A percentile compares a stretch with the other conserved stretches of the same genome.
Evolutionary conservation across 2,888 invertebrate genomes (phyloP).

Genomic region (Holacanthella duospinosa): DNA sequence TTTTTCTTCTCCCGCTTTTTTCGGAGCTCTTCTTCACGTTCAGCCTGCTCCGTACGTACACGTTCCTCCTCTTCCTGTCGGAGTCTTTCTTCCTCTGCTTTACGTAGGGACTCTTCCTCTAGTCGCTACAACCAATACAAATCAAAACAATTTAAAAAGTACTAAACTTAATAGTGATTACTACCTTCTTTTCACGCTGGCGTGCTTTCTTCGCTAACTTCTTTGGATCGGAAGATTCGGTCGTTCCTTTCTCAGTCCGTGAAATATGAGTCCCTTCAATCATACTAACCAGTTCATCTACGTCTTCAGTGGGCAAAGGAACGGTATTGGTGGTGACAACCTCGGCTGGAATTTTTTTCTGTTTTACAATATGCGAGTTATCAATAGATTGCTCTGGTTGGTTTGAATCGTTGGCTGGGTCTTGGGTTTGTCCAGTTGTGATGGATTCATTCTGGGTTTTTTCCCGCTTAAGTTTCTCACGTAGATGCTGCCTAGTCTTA

Average conservation of each 20-base stretch:
- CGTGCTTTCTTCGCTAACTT: conserved; percentile 74
- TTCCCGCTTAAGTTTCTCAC: not conserved
- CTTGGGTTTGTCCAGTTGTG: no score
- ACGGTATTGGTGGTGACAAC: not conserved
- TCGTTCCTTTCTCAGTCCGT: conserved; percentile 11
- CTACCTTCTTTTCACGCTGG: conserved; percentile 64
- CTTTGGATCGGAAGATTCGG: conserved; percentile 43
- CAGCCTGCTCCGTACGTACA: conserved; percentile 10
- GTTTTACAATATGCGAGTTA: not conserved
- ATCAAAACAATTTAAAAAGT: not conserved
- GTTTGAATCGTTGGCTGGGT: no score
- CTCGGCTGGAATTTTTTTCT: not conserved
- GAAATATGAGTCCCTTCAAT: conserved; percentile 27
- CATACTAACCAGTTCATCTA: conserved; percentile 27
- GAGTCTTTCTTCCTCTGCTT: conserved; percentile 8
- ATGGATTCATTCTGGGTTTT: not conserved
- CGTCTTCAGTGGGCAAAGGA: conserved; percentile 16
- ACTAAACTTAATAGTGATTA: conserved; percentile 1
- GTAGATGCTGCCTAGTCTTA: not conserved
- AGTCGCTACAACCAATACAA: conserved; percentile 8
- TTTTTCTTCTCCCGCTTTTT: conserved; percentile 22
- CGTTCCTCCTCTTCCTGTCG: conserved; percentile 9
- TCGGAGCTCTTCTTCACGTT: conserved; percentile 11
- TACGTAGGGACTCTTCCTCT: conserved; percentile 21
- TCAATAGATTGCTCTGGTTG: not conserved